Conservation (phyloP, 2,888 invertebrate species). For the Galerucella calmariensis region DNA sequence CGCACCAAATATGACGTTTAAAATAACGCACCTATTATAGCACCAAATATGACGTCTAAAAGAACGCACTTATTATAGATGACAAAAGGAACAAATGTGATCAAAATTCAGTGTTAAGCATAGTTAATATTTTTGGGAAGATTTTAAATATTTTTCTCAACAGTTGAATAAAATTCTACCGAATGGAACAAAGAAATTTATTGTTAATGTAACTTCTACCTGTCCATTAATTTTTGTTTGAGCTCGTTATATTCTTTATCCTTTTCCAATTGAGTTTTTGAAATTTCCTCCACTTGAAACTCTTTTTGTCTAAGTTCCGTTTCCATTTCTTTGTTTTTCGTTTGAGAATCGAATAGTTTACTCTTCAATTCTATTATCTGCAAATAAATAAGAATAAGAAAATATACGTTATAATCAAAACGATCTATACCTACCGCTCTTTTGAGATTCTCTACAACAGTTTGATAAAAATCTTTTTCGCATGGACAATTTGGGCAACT, state of each 20-base stretch:
- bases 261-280: constrained; percentile 44
- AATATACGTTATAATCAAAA: neutral
- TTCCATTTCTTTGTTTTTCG: constrained; percentile 45
- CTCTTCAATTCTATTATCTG: constrained; percentile 54
- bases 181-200: neutral
- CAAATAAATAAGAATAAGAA: neutral
- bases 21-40: no score
- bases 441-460: constrained; percentile 51
- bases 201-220: no score
- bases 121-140: no score
- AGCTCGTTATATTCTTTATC: constrained; percentile 47
- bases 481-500: constrained; percentile 46
- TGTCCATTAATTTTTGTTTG: constrained; percentile 50
- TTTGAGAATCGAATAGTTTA: constrained; percentile 49
- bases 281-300: constrained; percentile 38
- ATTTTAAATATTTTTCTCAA: no score
- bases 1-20: no score
- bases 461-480: constrained; percentile 52
- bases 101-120: no score
- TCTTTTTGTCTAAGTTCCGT: constrained; percentile 44
- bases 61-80: no score
- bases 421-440: constrained; percentile 45
- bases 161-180: neutral
- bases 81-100: no score
- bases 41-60: no score